A percentile compares a stretch with the other conserved stretches of the same genome.
Evolutionary conservation across 2,113 vertebrate genomes (phyloP).

Genomic region (Scytalopus superciliaris): DNA sequence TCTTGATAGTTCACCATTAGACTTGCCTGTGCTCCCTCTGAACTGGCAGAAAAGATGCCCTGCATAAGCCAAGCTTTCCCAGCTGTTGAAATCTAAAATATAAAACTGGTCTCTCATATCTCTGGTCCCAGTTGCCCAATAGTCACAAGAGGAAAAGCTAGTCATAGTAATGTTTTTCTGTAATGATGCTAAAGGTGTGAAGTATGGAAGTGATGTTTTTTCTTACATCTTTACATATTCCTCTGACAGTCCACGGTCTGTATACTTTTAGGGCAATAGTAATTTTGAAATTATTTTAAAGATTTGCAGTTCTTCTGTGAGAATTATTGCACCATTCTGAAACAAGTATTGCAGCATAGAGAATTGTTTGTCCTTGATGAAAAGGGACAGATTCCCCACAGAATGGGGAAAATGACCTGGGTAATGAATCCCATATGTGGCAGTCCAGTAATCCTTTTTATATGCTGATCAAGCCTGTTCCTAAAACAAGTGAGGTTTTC

Average conservation of each 20-base stretch:
- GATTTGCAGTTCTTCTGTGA: not conserved
- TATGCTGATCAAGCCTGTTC: constrained; percentile 16
- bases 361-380: not conserved
- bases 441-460: not conserved
- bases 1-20: not conserved
- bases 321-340: not conserved
- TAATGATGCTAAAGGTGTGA: not conserved
- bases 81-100: not conserved
- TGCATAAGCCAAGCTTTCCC: not conserved
- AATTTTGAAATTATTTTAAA: not conserved
- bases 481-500: not conserved
- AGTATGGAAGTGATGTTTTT: not conserved
- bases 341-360: not conserved
- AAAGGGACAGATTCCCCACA: not conserved
- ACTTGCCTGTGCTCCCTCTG: not conserved
- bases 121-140: not conserved
- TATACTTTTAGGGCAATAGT: not conserved
- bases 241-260: not conserved
- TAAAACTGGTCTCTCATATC: not conserved
- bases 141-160: not conserved
- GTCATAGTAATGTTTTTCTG: not conserved
- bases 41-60: not conserved
- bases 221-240: not conserved
- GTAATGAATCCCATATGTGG: constrained; percentile 14
- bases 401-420: not conserved